These are phyloP conservation scores for Sceloporus tristichus DNA, from an alignment of 2,113 vertebrate genomes.

Conservation along the genomic window DNA sequence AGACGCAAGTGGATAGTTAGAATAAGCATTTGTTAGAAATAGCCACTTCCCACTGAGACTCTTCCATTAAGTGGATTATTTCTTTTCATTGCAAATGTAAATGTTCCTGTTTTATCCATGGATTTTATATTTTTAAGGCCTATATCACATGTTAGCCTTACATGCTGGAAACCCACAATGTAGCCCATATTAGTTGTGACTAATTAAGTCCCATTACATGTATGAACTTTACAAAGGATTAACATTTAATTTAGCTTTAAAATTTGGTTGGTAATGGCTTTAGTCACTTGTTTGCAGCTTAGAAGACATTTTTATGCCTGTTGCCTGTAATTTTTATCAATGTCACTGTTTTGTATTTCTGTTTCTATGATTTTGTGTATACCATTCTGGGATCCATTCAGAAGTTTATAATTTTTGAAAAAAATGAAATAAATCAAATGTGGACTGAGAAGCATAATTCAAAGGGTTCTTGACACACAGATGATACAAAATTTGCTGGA, in stretches of 20 bases:
- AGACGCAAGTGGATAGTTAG: not conserved
- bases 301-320: no score
- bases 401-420: not conserved
- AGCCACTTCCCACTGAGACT: not conserved
- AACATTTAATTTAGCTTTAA: no score
- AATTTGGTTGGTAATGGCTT: no score
- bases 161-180: no score
- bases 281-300: not conserved
- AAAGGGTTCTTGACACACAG: not conserved
- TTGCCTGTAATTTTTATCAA: no score
- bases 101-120: not conserved
- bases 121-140: not conserved
- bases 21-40: not conserved
- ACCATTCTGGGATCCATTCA: not conserved
- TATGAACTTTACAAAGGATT: no score
- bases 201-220: no score
- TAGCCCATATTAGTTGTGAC: no score
- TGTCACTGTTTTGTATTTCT: not conserved
- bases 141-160: not conserved
- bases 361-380: not conserved
- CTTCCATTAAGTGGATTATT: not conserved
- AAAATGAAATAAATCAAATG: not conserved
- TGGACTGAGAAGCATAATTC: not conserved
- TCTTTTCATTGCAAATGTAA: not conserved
- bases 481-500: not conserved